Evolutionary conservation across 2,113 vertebrate genomes (phyloP).

Genomic region (Xiphophorus maculatus): DNA sequence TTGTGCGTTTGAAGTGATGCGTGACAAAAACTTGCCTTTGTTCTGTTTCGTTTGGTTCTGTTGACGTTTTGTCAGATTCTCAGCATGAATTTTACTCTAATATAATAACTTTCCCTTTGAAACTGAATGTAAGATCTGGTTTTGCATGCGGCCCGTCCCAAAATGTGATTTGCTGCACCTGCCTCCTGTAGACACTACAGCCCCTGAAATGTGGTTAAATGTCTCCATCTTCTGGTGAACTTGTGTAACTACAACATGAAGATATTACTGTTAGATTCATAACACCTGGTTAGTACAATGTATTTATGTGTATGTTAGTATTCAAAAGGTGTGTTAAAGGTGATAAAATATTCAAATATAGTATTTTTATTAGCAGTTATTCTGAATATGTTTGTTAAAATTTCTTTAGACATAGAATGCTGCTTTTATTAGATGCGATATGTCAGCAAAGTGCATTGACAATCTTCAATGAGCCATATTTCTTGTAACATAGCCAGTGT

Average conservation of each 20-base stretch:
- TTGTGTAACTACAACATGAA: slow-evolving; percentile 40
- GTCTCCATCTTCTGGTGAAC: slow-evolving; percentile 54
- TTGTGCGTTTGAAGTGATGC: neutral
- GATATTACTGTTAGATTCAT: neutral
- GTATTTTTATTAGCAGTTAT: too few species aligned
- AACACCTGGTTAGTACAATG: too few species aligned
- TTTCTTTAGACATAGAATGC: too few species aligned
- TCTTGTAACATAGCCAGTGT: too few species aligned
- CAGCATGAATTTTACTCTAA: slow-evolving; percentile 39
- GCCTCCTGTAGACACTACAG: neutral
- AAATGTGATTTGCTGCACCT: slow-evolving; percentile 48
- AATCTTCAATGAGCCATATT: too few species aligned
- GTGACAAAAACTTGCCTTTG: neutral
- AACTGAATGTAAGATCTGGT: slow-evolving; percentile 22
- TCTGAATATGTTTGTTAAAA: too few species aligned
- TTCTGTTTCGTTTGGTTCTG: neutral
- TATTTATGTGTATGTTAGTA: too few species aligned
- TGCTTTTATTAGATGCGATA: too few species aligned
- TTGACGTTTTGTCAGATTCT: neutral
- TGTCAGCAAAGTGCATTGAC: too few species aligned
- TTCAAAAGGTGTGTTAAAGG: too few species aligned
- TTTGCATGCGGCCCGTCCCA: slow-evolving; percentile 58
- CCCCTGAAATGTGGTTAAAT: slow-evolving; percentile 19
- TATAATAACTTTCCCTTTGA: slow-evolving; percentile 24
- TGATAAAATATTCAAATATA: too few species aligned